Evolutionary conservation across 2,888 invertebrate genomes (phyloP).

Genomic region (Calameuta pallipes): DNA sequence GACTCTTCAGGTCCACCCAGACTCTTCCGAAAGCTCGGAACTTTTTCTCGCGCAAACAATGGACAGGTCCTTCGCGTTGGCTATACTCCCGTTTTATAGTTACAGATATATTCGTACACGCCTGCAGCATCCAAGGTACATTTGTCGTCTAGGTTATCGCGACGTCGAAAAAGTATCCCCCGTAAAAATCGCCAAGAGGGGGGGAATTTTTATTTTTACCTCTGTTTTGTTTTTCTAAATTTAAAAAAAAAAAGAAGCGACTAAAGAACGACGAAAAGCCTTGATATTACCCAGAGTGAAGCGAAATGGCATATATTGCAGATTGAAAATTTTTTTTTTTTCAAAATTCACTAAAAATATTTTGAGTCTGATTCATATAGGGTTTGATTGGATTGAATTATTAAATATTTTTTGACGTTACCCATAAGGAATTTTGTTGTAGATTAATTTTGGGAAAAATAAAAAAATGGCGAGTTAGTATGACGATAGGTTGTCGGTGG

Average conservation of each 20-base stretch:
- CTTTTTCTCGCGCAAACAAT: conserved; percentile 26
- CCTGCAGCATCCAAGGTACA: background rate
- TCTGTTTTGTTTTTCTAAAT: too few relatives aligned
- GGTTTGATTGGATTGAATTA: background rate
- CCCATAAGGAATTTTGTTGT: background rate
- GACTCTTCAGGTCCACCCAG: background rate
- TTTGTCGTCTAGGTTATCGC: background rate
- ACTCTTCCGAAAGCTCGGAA: conserved; percentile 35
- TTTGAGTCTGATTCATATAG: background rate
- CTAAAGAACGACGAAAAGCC: too few relatives aligned
- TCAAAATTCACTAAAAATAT: background rate
- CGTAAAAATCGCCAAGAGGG: background rate
- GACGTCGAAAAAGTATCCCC: background rate
- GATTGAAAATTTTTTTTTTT: background rate
- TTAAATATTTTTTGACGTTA: background rate
- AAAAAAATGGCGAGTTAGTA: background rate
- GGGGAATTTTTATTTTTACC: too few relatives aligned
- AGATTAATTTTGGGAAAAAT: background rate
- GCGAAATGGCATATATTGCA: background rate
- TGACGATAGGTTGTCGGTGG: too few relatives aligned
- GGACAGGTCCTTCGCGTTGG: background rate
- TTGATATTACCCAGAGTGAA: background rate
- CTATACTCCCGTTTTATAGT: background rate
- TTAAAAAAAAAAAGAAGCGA: background rate
- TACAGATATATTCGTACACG: background rate